Base-by-base conservation (phyloP, 2,113 vertebrate genomes). In the Serinus canaria region DNA sequence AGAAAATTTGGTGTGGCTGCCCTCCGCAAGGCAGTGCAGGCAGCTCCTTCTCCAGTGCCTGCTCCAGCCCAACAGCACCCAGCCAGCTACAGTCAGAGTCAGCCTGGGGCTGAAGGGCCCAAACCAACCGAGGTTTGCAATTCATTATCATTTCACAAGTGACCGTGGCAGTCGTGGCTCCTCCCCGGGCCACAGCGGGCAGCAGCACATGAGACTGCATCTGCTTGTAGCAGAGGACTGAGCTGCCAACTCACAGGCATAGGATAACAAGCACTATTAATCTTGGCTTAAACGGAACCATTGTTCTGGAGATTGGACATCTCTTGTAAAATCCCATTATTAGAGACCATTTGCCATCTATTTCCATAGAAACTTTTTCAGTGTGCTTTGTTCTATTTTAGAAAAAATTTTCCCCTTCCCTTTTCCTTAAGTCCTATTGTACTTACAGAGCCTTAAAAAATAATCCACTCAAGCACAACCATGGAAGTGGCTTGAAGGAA, bases 81-180 rank as follows among this genome's bases (percentile, higher is more conserved):
- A 47, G 41, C 7, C 50, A 58, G 88, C 27, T 6, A 13, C 1
- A 35, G 39, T 1, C 23, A 64, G 35, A 18, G 39, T 7, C 62
- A 64, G 62, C 12, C 62, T 2, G 17, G 46, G 35, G 33, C 28
- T 21, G 60, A 33, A 2, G 56, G 56, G 39, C 41, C 49, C 19
- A 35, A n/a, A 53, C 11, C 66, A 22, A 15, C 3, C 7, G 2
- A 35, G 43, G 50, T n/a, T 9, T 43, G 31, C 20, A n/a, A 16
- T 23, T 62, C 0, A 0, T 15, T 27, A 10, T 2, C 27, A 8
- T 58, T 66, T 76, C 75, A 41, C 31, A 18, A 79, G 62, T n/a
- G 41, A 21, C 41, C 67, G 4, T 2, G 0, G 0, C 2, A 78
- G 37, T 3, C 30, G 15, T 0, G 0, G 72, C 67, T 76, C 50